Evolutionary conservation across 2,888 invertebrate genomes (phyloP), one percentile per base, ranked within the genome.

Genomic region (Pterostichus niger): DNA sequence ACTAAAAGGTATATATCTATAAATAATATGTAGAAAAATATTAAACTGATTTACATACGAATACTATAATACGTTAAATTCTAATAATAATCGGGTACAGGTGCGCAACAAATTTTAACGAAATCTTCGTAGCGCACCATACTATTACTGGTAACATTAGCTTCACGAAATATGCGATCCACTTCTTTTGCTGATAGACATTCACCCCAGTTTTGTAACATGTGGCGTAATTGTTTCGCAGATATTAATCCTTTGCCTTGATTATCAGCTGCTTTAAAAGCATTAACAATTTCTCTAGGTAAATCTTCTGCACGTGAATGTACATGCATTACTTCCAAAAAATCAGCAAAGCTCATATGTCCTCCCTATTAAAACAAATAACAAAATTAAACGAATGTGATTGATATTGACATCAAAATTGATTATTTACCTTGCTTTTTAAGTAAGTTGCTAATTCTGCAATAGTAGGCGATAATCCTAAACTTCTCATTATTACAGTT

Each of bases 301-400:
- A 96, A 90, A 87, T 96, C 95, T 88, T 98, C 97, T 6, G 95
- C 95, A 46, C 94, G 92, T 35, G 95, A 96, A 89, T 98, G 98
- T 81, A 96, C 94, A 88, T 98, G 97, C 96, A 98, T 97, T 0
- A 98, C 96, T 88, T 98, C 98, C 68, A 99, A 90, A 88, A 99
- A 98, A 87, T 98, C 98, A 0, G 98, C 97, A 89, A 99, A 99
- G 0, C 96, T 95, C 96, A 98, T 96, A 90, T 96, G 96, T 0
- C 97, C 97, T 85, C 95, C 96, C 92, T 92, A 88, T 83, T 88
- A 87, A 24, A 77, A 84, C 40, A 46, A 68, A 52, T 52, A 33
- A 52, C n/a, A 83, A 76, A 24, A 82, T 59, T 13, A 17, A 46
- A 6, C 17, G 1, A 44, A 40, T 75, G 13, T 35, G 24, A 52